Evolutionary conservation across 1,140 invertebrate genomes (phyloP).

Genomic region (Mactra quadrangularis): DNA sequence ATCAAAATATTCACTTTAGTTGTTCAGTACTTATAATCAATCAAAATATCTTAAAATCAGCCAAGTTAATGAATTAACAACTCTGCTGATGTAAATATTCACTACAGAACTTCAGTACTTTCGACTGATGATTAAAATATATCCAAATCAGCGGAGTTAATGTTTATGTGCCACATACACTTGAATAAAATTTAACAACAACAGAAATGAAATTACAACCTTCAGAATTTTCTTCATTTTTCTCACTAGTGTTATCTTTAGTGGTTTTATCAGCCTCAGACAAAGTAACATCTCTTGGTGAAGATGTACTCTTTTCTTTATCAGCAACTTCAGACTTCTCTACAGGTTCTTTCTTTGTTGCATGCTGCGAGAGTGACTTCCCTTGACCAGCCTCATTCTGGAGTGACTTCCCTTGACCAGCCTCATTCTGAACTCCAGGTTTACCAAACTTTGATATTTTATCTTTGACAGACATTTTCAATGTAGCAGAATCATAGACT

Average conservation of each 20-base stretch:
- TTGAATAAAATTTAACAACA: too few species aligned
- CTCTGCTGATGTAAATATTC: too few species aligned
- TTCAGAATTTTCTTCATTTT: not conserved
- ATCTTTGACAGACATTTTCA: conserved; percentile 41
- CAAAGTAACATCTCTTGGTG: not conserved
- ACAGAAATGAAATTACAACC: not conserved
- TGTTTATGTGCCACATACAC: too few species aligned
- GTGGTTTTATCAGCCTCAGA: not conserved
- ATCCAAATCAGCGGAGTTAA: too few species aligned
- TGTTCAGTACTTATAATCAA: too few species aligned
- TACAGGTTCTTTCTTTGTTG: conserved; percentile 13
- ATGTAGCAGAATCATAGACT: conserved; percentile 52
- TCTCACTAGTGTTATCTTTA: not conserved
- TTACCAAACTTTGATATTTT: conserved; percentile 43
- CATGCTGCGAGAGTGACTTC: conserved; percentile 14
- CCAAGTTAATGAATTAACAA: too few species aligned
- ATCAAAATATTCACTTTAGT: too few species aligned
- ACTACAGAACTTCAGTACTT: too few species aligned
- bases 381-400: too few species aligned
- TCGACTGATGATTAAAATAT: too few species aligned
- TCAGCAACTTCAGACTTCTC: not conserved
- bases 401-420: conserved; percentile 19
- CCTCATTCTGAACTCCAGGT: conserved; percentile 22
- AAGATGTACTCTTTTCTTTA: not conserved
- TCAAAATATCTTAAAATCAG: too few species aligned